Evolutionary conservation across 2,797 vertebrate genomes (phyloP).

Genomic region (Echeneis naucrates): DNA sequence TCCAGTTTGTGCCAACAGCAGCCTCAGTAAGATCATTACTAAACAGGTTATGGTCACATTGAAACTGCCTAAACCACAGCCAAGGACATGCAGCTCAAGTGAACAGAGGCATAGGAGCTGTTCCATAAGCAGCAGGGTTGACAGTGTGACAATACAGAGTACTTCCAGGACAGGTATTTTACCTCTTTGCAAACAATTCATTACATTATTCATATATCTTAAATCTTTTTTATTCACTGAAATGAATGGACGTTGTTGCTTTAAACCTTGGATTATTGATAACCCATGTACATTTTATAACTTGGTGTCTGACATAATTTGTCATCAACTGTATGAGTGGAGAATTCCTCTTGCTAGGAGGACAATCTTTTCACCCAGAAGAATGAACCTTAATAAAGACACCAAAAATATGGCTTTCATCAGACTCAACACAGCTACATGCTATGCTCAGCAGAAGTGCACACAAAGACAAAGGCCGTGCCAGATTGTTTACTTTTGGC

Average conservation of each 20-base stretch:
- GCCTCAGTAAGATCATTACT: slow-evolving; percentile 6
- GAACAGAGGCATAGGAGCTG: not conserved
- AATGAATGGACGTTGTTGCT: not conserved
- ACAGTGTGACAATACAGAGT: not conserved
- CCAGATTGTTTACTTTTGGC: not conserved
- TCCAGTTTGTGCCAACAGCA: slow-evolving; percentile 21
- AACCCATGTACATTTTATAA: not conserved
- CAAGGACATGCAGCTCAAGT: slow-evolving; percentile 15
- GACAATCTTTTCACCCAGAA: not conserved
- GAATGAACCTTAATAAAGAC: not conserved
- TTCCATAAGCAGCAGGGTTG: not conserved
- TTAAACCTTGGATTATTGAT: not conserved
- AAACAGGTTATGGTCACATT: slow-evolving; percentile 13
- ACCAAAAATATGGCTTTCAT: not conserved
- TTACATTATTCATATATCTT: not conserved
- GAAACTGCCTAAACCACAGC: slow-evolving; percentile 8
- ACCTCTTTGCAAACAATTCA: not conserved
- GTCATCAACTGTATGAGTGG: slow-evolving; percentile 7
- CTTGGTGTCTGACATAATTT: not conserved
- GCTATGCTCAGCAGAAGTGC: not conserved
- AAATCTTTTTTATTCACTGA: not conserved
- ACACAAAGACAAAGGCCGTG: not conserved
- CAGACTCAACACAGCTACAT: not conserved
- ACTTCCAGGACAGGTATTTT: not conserved
- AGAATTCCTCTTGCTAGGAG: not conserved